phyloP scores from a whole-genome alignment of 2,888 invertebrate genomes.

The Caenorhabditis uteleia region DNA sequence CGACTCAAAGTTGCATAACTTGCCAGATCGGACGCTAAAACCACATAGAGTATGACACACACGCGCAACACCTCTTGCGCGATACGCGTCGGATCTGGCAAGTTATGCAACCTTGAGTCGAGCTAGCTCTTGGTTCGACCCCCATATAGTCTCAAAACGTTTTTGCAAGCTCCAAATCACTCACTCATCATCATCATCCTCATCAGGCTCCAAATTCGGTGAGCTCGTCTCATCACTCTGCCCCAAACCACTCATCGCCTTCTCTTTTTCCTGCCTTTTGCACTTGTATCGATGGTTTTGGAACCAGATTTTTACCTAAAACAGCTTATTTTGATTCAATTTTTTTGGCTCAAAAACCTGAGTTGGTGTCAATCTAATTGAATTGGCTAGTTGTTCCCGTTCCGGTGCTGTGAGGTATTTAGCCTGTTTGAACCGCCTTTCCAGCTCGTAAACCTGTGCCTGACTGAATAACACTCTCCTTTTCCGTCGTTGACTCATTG shows the following conservation, averaged over 20 bases:
- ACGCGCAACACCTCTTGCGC: too few species aligned
- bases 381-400: slow-evolving; percentile 91
- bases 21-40: too few species aligned
- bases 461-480: slow-evolving; percentile 56
- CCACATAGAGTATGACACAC: too few species aligned
- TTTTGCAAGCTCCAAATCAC: background rate
- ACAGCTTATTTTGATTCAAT: background rate
- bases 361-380: slow-evolving; percentile 93
- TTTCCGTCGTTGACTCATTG: slow-evolving; percentile 51
- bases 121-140: too few species aligned
- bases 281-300: slow-evolving; percentile 60
- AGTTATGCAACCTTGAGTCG: too few species aligned
- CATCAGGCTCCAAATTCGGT: slow-evolving; percentile 27
- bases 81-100: too few species aligned
- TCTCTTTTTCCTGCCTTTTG: slow-evolving; percentile 55
- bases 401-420: slow-evolving; percentile 93
- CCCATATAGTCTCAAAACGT: too few species aligned
- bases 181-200: slow-evolving; percentile 41
- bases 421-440: slow-evolving; percentile 88
- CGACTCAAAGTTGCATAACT: too few species aligned
- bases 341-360: slow-evolving; percentile 73
- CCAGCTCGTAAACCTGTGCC: slow-evolving; percentile 71
- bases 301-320: slow-evolving; percentile 58
- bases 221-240: slow-evolving; percentile 36
- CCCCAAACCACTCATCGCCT: slow-evolving; percentile 49